These are phyloP conservation scores for Gymnocypris eckloni DNA, from an alignment of 2,797 vertebrate species.

Conservation along the genomic window DNA sequence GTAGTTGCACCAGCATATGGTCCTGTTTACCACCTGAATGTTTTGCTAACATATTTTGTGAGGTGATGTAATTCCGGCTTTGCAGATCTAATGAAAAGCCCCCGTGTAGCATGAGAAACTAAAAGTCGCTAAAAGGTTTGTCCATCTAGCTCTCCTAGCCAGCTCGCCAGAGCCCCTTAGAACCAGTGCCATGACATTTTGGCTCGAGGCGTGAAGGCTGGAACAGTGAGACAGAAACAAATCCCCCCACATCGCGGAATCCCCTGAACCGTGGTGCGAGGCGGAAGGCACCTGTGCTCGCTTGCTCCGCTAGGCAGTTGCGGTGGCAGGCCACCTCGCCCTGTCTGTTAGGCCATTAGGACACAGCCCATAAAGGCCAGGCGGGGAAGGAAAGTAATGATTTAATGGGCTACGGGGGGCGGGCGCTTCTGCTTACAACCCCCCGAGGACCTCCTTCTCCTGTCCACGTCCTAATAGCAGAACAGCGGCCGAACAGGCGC, in stretches of 20 bases:
- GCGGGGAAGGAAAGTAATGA: conserved; percentile 86
- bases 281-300: conserved; percentile 19
- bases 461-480: conserved; percentile 80
- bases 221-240: conserved; percentile 51
- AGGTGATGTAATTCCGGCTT: conserved; percentile 42
- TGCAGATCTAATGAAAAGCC: conserved; percentile 33
- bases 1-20: conserved; percentile 14
- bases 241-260: conserved; percentile 25
- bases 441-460: conserved; percentile 75
- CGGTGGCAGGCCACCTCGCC: conserved; percentile 85
- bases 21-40: conserved; percentile 31
- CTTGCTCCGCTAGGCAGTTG: conserved; percentile 64
- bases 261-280: conserved; percentile 41
- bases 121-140: conserved; percentile 56
- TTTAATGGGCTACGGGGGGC: conserved; percentile 89
- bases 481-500: conserved; percentile 75
- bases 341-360: conserved; percentile 90
- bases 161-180: conserved; percentile 55
- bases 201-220: conserved; percentile 52
- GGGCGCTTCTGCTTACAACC: conserved; percentile 86
- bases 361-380: conserved; percentile 91
- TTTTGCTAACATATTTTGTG: conserved; percentile 53
- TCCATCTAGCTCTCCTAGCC: conserved; percentile 36
- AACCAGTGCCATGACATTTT: conserved; percentile 57
- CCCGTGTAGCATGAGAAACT: conserved; percentile 45